Percentiles rank a stretch among this genome's conserved stretches.
Conservation (phyloP, 2,797 vertebrate species). For the Staurois parvus region DNA sequence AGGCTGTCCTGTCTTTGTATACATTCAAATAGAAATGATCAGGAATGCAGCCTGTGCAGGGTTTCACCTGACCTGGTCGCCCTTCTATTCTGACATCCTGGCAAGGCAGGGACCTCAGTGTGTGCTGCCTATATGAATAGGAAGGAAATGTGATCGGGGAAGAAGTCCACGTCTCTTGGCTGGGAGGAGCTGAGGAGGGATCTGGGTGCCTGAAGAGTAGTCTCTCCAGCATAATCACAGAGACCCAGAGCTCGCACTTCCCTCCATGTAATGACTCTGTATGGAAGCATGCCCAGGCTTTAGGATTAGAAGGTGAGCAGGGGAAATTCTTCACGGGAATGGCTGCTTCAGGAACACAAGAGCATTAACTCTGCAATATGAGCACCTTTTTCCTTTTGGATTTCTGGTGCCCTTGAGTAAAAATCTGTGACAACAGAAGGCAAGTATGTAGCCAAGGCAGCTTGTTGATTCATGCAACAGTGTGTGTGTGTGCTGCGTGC, state of each 20-base stretch:
- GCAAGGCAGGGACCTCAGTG: conserved; percentile 26
- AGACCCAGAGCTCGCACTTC: conserved; percentile 45
- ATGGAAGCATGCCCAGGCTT: conserved; percentile 1
- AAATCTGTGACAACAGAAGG: conserved; percentile 63
- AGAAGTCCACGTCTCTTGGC: conserved; percentile 55
- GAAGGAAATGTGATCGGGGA: conserved; percentile 64
- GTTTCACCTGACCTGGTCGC: conserved; percentile 40
- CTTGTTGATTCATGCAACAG: conserved; percentile 56
- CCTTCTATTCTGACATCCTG: conserved; percentile 53
- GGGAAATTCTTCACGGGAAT: conserved; percentile 33
- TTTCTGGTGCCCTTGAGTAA: conserved; percentile 45
- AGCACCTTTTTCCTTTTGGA: conserved; percentile 33
- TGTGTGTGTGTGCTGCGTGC: conserved; percentile 16
- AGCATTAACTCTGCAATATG: conserved; percentile 32
- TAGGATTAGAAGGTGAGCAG: conserved; percentile 31
- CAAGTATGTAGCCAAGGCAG: conserved; percentile 64
- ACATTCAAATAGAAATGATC: background rate
- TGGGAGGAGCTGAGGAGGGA: conserved; percentile 63
- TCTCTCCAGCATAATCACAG: conserved; percentile 29
- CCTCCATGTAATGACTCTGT: conserved; percentile 36
- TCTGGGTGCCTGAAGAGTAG: conserved; percentile 53
- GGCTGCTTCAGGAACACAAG: background rate
- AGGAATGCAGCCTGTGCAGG: background rate
- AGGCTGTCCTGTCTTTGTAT: background rate
- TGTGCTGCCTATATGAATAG: conserved; percentile 54